Evolutionary conservation across 2,888 invertebrate genomes (phyloP), one percentile per base, ranked within the genome.

Genomic region (Lasius platythorax): DNA sequence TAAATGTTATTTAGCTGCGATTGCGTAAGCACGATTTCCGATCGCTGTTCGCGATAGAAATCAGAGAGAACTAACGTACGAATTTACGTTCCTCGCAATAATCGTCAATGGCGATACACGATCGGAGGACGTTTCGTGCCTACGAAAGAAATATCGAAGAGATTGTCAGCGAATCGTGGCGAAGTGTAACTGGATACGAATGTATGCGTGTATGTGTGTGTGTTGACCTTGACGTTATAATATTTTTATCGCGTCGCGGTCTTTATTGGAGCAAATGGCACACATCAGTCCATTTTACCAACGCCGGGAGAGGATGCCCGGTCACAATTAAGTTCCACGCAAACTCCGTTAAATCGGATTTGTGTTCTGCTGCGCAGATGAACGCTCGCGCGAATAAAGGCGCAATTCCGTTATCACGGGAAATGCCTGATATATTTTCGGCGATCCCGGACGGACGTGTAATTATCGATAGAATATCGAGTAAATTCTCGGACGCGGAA

Each of bases 231-330:
- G 79, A 28, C 37, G 58, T 50, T 61, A 28, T 50, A 79, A 79
- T 73, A 81, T 74, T 61, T 74, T 61, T 61, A 81, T 81, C 79
- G 73, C 72, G 43, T 23, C 30, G 58, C 23, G 18, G 28, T 74
- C 79, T 81, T 74, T 81, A 81, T 81, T 81, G 79, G 75, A 74
- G 75, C 75, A 81, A 81, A 81, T 74, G 61, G 75, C 53, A 79
- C 53, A 79, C 58, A 23, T 72, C 43, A 15, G 74, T 46, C 18
- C 50, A 12, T 12, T 50, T 33, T 18, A 18, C 11, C 68, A 37
- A 4, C 28, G 28, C 3, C 30, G 23, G 43, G 46, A 43, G 30
- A 43, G 58, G 83, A 86, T 73, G 83, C 70, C 56, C 23, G 58
- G 53, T 37, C 68, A 33, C 56, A 74, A 83, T 89, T 86, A 79